A percentile compares a stretch with the other conserved stretches of the same genome.
Evolutionary conservation across 2,888 invertebrate species (phyloP).

Genomic region (Ryuthela nishihirai): DNA sequence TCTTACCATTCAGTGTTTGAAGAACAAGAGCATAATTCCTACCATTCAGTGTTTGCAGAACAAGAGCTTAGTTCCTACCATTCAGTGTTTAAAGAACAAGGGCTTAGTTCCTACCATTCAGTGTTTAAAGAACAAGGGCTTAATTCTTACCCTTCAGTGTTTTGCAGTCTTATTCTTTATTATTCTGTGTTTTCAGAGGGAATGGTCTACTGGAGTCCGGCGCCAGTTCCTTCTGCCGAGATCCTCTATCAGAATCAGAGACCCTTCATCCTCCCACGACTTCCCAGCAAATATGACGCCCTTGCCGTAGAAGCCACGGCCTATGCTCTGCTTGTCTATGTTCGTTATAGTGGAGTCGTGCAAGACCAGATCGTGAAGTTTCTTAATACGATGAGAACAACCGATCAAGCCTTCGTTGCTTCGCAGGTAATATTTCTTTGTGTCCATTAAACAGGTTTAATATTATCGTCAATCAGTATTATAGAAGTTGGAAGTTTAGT

Average conservation of each 20-base stretch:
- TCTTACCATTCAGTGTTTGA: too few species aligned
- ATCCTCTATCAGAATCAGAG: constrained; percentile 51
- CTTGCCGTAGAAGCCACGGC: constrained; percentile 57
- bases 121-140: too few species aligned
- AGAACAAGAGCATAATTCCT: too few species aligned
- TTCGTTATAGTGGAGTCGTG: constrained; percentile 50
- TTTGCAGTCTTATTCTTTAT: neutral
- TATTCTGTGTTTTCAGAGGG: constrained; percentile 47
- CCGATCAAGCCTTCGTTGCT: constrained; percentile 52
- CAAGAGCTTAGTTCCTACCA: too few species aligned
- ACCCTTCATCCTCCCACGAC: constrained; percentile 52
- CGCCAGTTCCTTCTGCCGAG: constrained; percentile 42
- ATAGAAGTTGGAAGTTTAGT: too few species aligned
- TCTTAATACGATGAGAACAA: constrained; percentile 53
- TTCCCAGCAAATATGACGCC: constrained; percentile 54
- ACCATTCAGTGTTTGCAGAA: too few species aligned
- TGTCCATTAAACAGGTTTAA: too few species aligned
- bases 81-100: too few species aligned
- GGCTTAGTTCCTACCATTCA: too few species aligned
- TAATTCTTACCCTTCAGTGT: neutral
- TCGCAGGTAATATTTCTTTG: constrained; percentile 47
- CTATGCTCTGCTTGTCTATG: constrained; percentile 56
- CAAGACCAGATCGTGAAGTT: constrained; percentile 52
- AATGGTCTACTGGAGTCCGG: constrained; percentile 52
- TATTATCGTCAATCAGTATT: too few species aligned